Evolutionary conservation across 2,797 vertebrate species (phyloP), one percentile per base, ranked within the genome.

Genomic region (Toxotes lorentzi): DNA sequence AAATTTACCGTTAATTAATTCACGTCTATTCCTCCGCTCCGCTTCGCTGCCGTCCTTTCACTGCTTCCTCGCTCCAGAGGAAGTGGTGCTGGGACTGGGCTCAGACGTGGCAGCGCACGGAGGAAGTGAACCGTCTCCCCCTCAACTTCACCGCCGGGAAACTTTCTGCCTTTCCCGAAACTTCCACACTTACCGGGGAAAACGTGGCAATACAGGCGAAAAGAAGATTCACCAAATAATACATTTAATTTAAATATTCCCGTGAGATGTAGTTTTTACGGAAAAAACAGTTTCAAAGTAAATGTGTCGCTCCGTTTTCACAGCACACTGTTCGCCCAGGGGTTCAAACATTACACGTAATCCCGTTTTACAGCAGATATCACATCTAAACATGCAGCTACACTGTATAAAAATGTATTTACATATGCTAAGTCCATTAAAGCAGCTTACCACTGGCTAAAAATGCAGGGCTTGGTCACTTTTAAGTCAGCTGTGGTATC

Each of bases 1-100:
- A n/a, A n/a, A n/a, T 88, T 91, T 89, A 93, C 92, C 90, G 82
- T 92, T 43, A 69, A 80, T 87, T 69, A 27, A 70, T 72, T 76
- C 73, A 80, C 35, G 70, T 68, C 53, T 81, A 0, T 48, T 38
- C 27, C 62, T 34, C 27, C 40, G 40, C 53, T 27, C 17, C 80
- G 70, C 76, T 79, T 50, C 54, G 57, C 61, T 14, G 82, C 68
- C 17, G 70, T 87, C 59, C 40, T 38, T 0, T 6, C 0, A 13
- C 70, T 10, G 69, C 27, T 30, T 30, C 27, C 27, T 30, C 5
- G 67, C 73, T 64, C 63, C 66, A 13, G 70, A 70, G 74, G 58
- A 87, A 79, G 83, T 58, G 65, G 4, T 1, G 48, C 48, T 1
- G 65, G 1, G 17, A 2, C 56, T 0, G 60, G 43, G 65, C 27